phyloP scores from a whole-genome alignment of 2,888 invertebrate genomes.

The Sympetrum striolatum region DNA sequence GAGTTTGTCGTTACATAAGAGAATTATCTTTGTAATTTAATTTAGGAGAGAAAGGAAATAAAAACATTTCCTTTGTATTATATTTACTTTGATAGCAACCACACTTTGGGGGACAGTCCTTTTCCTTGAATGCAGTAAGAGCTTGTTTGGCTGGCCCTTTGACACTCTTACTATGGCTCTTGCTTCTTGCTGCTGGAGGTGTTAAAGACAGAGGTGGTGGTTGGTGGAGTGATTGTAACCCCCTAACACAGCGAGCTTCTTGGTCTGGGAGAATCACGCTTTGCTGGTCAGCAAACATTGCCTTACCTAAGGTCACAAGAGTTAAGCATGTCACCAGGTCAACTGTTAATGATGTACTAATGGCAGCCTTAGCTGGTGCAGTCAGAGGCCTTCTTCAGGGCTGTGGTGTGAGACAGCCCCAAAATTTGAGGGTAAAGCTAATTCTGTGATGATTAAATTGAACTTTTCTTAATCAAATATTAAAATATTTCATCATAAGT shows the following conservation, averaged over 20 bases:
- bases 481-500: too few species aligned
- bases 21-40: too few species aligned
- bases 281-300: constrained; percentile 62
- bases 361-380: constrained; percentile 63
- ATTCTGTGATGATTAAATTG: too few species aligned
- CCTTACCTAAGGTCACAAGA: constrained; percentile 58
- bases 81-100: constrained; percentile 53
- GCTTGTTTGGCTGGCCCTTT: constrained; percentile 62
- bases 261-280: constrained; percentile 50
- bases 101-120: constrained; percentile 58
- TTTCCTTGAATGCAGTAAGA: constrained; percentile 58
- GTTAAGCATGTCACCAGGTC: constrained; percentile 65
- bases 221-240: constrained; percentile 58
- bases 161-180: constrained; percentile 60
- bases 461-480: too few species aligned
- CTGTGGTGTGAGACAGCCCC: constrained; percentile 62
- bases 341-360: constrained; percentile 63
- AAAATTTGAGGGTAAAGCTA: constrained; percentile 59
- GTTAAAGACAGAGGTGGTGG: constrained; percentile 8
- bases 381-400: constrained; percentile 61
- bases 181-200: constrained; percentile 54
- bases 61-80: background rate
- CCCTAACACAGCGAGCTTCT: constrained; percentile 54
- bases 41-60: too few species aligned
- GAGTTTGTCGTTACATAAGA: too few species aligned